These are phyloP conservation scores for Bradypus variegatus DNA, from an alignment of 2,797 vertebrate genomes.

Conservation along the genomic window DNA sequence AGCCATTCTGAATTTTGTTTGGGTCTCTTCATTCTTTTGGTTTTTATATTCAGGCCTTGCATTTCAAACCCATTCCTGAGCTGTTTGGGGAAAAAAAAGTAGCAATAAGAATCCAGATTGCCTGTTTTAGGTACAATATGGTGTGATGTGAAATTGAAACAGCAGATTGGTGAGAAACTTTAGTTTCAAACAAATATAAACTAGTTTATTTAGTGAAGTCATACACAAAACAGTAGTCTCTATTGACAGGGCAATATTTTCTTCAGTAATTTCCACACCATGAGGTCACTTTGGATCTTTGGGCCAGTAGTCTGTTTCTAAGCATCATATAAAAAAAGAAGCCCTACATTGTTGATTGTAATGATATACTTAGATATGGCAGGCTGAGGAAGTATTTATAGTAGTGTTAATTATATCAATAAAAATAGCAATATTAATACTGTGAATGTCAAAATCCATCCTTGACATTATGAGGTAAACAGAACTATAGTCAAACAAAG, in stretches of 20 bases:
- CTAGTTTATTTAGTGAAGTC: slow-evolving; percentile 73
- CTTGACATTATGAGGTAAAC: slow-evolving; percentile 75
- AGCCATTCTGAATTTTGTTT: slow-evolving; percentile 56
- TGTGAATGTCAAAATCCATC: slow-evolving; percentile 75
- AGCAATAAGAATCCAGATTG: slow-evolving; percentile 68
- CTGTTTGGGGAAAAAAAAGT: slow-evolving; percentile 46
- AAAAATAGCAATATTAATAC: slow-evolving; percentile 81
- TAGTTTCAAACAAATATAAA: slow-evolving; percentile 76
- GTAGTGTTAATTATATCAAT: slow-evolving; percentile 78
- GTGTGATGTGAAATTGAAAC: slow-evolving; percentile 69
- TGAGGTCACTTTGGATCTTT: slow-evolving; percentile 51
- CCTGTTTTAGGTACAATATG: slow-evolving; percentile 70
- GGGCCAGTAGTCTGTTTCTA: slow-evolving; percentile 63
- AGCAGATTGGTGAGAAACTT: slow-evolving; percentile 77
- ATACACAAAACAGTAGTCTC: slow-evolving; percentile 65
- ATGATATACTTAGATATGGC: slow-evolving; percentile 72
- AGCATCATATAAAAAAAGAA: slow-evolving; percentile 61
- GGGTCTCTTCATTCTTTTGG: slow-evolving; percentile 49
- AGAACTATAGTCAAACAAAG: slow-evolving; percentile 75
- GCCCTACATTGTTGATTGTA: slow-evolving; percentile 67
- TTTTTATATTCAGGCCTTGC: slow-evolving; percentile 57
- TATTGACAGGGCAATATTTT: slow-evolving; percentile 51
- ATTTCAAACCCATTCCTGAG: slow-evolving; percentile 52
- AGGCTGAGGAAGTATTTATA: slow-evolving; percentile 76
- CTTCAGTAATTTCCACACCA: slow-evolving; percentile 9